A percentile compares a stretch with the other conserved stretches of the same genome.
Conservation (phyloP, 1,140 invertebrate genomes). For the Drosophila sturtevanti region DNA sequence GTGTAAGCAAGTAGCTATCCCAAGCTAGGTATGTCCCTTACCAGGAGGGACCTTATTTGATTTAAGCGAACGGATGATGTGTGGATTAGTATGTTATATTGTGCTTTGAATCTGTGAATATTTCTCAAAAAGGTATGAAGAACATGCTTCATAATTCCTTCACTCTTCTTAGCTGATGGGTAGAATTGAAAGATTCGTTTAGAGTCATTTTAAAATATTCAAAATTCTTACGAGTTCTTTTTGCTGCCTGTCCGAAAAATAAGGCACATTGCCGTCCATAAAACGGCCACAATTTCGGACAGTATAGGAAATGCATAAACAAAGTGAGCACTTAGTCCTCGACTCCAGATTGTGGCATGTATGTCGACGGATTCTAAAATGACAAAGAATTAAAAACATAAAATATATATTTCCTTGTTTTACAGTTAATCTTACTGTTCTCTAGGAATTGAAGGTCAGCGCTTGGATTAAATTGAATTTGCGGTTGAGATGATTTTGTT, state of each 20-base stretch:
- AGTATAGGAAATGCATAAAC: conserved; percentile 73
- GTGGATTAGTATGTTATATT: too few species aligned
- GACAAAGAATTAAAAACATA: neutral
- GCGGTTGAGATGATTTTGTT: conserved; percentile 39
- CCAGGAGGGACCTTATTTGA: too few species aligned
- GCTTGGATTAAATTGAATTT: conserved; percentile 52
- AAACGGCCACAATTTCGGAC: conserved; percentile 74
- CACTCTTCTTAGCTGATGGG: too few species aligned
- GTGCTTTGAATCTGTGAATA: too few species aligned
- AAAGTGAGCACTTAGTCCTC: conserved; percentile 63
- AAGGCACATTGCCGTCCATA: conserved; percentile 78
- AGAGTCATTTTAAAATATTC: neutral
- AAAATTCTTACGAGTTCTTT: conserved; percentile 61
- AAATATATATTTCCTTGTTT: neutral
- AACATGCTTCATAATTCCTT: too few species aligned
- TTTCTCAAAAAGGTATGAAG: too few species aligned
- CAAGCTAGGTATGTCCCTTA: too few species aligned
- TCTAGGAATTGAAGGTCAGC: conserved; percentile 68
- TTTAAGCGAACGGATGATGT: too few species aligned
- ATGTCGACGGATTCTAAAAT: conserved; percentile 58
- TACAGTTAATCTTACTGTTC: conserved; percentile 42
- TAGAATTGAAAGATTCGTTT: too few species aligned
- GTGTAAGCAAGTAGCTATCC: too few species aligned
- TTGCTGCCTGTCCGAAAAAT: conserved; percentile 76
- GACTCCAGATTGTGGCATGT: conserved; percentile 63